Evolutionary conservation across 1,140 invertebrate genomes (phyloP).

Genomic region (Drosophila nasuta): DNA sequence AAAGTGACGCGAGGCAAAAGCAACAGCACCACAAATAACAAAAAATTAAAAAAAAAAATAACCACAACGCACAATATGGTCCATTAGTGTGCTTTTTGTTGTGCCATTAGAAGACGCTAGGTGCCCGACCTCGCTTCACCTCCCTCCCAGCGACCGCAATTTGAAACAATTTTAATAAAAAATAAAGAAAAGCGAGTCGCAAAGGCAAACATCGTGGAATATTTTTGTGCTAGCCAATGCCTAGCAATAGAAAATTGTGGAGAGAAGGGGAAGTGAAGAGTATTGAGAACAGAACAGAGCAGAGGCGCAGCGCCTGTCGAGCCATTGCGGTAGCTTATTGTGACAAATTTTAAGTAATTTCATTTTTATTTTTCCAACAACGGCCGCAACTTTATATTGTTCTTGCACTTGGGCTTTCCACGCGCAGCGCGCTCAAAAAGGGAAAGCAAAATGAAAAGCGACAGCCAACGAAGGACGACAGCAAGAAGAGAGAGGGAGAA

Average conservation of each 20-base stretch:
- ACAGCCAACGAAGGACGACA: slow-evolving; percentile 2
- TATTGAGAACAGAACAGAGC: not conserved
- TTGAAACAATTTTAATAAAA: slow-evolving; percentile 83
- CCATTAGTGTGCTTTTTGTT: slow-evolving; percentile 73
- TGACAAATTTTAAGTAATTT: slow-evolving; percentile 83
- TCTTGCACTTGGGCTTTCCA: slow-evolving; percentile 40
- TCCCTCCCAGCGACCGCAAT: slow-evolving; percentile 49
- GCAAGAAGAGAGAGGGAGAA: not conserved
- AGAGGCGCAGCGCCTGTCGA: not conserved
- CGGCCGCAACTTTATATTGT: slow-evolving; percentile 58
- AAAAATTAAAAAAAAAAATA: slow-evolving; percentile 26
- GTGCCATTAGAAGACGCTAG: slow-evolving; percentile 62
- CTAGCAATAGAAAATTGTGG: not conserved
- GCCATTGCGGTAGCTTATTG: slow-evolving; percentile 65
- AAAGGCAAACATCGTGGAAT: slow-evolving; percentile 58
- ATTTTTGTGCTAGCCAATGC: slow-evolving; percentile 7
- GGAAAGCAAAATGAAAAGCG: slow-evolving; percentile 28
- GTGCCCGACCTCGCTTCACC: not conserved
- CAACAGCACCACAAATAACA: not conserved
- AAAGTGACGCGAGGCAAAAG: slow-evolving; percentile 58
- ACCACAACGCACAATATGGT: slow-evolving; percentile 75
- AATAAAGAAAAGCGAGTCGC: slow-evolving; percentile 46
- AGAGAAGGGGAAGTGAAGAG: not conserved
- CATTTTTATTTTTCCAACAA: slow-evolving; percentile 70
- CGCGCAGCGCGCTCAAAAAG: slow-evolving; percentile 25